Evolutionary conservation across 2,888 invertebrate species (phyloP).

Genomic region (Patella depressa): DNA sequence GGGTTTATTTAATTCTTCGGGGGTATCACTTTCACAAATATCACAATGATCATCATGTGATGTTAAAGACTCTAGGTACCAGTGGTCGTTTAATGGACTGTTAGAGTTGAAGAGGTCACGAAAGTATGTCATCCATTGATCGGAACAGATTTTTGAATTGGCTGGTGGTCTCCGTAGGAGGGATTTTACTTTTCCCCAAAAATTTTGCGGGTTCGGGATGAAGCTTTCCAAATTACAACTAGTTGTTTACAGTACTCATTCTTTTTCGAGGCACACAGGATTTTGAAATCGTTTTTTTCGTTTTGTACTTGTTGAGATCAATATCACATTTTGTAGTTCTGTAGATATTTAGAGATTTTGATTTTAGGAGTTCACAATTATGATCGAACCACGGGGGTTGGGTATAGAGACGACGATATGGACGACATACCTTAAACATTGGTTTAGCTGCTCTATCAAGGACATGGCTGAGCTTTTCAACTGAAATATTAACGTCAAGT

Average conservation of each 20-base stretch:
- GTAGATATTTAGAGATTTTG: neutral
- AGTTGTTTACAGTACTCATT: neutral
- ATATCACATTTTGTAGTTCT: neutral
- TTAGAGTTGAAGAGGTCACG: neutral
- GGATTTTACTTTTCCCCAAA: neutral
- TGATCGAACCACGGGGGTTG: neutral
- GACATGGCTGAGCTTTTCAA: neutral
- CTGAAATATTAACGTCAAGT: neutral
- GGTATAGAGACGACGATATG: no score
- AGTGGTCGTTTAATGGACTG: no score
- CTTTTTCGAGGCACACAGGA: neutral
- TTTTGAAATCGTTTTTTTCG: neutral
- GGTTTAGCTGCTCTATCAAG: neutral
- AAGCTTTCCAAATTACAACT: neutral
- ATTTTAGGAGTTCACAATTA: neutral
- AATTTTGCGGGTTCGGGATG: neutral
- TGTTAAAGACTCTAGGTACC: no score
- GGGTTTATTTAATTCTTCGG: neutral
- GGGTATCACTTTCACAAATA: neutral
- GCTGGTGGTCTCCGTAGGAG: neutral
- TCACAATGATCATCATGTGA: neutral
- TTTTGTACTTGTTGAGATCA: neutral
- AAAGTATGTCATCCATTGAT: neutral
- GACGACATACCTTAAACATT: neutral
- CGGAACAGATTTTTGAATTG: no score